Evolutionary conservation across 1,140 invertebrate species (phyloP).

Genomic region (Dendrolimus kikuchii): DNA sequence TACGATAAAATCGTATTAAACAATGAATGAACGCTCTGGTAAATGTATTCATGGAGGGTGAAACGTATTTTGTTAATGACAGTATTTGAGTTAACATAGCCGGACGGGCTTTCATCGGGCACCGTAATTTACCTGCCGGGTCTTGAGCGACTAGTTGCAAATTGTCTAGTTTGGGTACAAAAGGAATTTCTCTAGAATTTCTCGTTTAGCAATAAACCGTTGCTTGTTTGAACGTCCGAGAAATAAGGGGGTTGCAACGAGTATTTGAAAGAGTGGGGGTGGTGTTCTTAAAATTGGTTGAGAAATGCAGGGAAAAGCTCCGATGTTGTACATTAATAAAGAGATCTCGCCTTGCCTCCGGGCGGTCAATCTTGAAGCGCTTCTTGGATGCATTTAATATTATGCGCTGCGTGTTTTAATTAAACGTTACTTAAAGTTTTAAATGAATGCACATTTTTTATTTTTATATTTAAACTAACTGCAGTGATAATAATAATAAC

Average conservation of each 20-base stretch:
- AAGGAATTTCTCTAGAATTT: conserved; percentile 42
- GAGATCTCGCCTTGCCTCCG: conserved; percentile 12
- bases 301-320: conserved; percentile 9
- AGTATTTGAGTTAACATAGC: conserved; percentile 25
- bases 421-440: too few species aligned
- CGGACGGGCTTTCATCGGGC: conserved; percentile 25
- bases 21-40: conserved; percentile 15
- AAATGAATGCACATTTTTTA: neutral
- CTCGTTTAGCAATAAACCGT: conserved; percentile 43
- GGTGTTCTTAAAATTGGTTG: conserved; percentile 53
- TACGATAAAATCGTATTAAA: conserved; percentile 20
- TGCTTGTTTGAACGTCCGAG: conserved; percentile 42
- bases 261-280: conserved; percentile 20
- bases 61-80: conserved; percentile 40
- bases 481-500: neutral
- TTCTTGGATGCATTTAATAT: neutral
- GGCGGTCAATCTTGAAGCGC: conserved; percentile 3
- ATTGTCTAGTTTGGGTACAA: conserved; percentile 38
- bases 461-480: neutral
- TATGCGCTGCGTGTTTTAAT: neutral
- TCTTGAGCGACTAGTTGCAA: conserved; percentile 27
- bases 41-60: conserved; percentile 20
- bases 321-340: conserved; percentile 43
- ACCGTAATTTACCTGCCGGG: conserved; percentile 37
- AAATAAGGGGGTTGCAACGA: conserved; percentile 34